Conservation (phyloP, 2,113 vertebrate genomes). For the Peromyscus polionotus region DNA sequence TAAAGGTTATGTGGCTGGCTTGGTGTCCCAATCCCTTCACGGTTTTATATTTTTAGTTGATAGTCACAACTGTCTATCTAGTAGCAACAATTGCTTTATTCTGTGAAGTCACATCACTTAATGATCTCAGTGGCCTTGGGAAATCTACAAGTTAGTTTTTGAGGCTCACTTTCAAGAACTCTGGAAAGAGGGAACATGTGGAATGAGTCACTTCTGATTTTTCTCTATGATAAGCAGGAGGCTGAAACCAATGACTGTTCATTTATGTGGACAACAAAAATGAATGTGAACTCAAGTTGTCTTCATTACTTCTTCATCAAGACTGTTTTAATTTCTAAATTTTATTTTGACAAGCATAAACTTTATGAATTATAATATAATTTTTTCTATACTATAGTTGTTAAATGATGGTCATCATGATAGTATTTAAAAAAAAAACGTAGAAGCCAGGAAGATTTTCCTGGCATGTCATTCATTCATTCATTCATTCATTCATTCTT, state of each 20-base stretch:
- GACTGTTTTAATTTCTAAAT: background rate
- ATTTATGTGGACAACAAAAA: background rate
- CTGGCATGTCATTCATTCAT: background rate
- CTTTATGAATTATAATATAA: background rate
- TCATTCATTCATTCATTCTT: background rate
- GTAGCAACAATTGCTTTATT: background rate
- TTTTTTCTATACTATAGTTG: conserved; percentile 13
- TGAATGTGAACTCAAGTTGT: background rate
- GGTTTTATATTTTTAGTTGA: conserved; percentile 16
- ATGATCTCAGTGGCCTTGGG: background rate
- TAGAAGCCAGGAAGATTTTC: background rate
- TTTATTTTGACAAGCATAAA: background rate
- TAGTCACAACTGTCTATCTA: background rate
- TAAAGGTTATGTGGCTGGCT: background rate
- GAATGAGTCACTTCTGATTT: background rate
- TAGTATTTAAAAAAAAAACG: conserved; percentile 19
- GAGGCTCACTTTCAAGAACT: background rate
- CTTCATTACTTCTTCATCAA: background rate
- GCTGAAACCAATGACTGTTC: background rate
- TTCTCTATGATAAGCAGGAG: background rate
- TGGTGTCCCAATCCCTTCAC: background rate
- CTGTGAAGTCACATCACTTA: background rate
- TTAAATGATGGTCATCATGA: background rate
- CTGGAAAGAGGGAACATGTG: background rate
- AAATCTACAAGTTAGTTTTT: background rate